Base-by-base conservation (phyloP, 2,797 vertebrate species). In the Dicrostonyx torquatus region DNA sequence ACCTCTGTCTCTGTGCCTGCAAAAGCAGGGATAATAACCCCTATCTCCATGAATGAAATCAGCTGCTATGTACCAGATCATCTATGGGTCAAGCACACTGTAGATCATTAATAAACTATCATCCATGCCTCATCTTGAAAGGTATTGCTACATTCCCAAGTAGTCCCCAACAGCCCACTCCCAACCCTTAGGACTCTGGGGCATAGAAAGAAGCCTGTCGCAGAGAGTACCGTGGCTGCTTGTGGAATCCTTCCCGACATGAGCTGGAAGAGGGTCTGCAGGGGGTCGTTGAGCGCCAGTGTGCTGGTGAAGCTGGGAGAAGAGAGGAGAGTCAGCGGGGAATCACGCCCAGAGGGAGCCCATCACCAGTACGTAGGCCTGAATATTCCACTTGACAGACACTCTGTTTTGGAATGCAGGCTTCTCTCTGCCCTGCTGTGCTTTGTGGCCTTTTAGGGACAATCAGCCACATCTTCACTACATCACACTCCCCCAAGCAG, bases 201-300 rank as follows among this genome's bases (percentile, higher is more conserved):
- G 84, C 53, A 62, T 50, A 55, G 50, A 43, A 53, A 22, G 14
- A 40, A 77, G 1, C 0, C 4, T 29, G 8, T 78, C 40, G 5
- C 20, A 14, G 37, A n/a, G 24, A 94, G 66, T 98, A 99, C 99
- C 98, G 96, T 98, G 6, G 99, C 98, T 94, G 98, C 99, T 58
- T 99, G 98, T 2, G 99, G 99, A 58, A 99, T 98, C 96, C 99
- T 99, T 87, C 99, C 99, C 0, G 99, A 99, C 98, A 99, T 99
- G 94, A 99, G 98, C 98, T 99, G 99, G 98, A 99, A 99, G 75
- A 99, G 97, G 1, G 99, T 99, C 98, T 99, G 99, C 94, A 99
- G 98, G 0, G 99, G 99, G 96, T 99, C 99, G 0, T 98, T 99
- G 97, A 97, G 93, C 11, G 98, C 98, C 96, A 99, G 97, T 0